phyloP scores from a whole-genome alignment of 2,797 vertebrate genomes.

The Pipistrellus pygmaeus region DNA sequence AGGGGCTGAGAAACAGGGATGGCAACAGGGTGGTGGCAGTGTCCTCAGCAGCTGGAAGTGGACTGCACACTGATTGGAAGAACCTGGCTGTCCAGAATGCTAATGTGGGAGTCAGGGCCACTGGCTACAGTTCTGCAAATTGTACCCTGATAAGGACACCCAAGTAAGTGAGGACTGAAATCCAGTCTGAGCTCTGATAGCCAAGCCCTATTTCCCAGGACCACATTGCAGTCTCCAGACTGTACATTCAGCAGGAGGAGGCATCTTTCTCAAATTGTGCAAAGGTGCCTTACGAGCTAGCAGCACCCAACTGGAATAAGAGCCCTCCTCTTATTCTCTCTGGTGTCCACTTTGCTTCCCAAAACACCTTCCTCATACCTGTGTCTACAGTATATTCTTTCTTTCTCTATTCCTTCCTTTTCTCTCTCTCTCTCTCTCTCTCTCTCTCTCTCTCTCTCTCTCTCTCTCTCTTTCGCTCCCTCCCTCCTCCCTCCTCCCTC shows the following conservation, averaged over 20 bases:
- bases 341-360: conserved; percentile 7
- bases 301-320: neutral
- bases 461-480: too few relatives aligned
- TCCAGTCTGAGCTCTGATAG: neutral
- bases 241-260: neutral
- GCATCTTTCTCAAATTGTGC: neutral
- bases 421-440: too few relatives aligned
- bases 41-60: neutral
- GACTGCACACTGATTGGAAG: conserved; percentile 3
- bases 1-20: neutral
- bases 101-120: neutral
- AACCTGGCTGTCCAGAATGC: neutral
- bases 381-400: neutral
- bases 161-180: neutral
- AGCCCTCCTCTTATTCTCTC: neutral
- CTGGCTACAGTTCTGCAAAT: neutral
- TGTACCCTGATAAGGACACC: neutral
- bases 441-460: too few relatives aligned
- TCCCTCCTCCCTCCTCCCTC: too few relatives aligned
- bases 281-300: neutral
- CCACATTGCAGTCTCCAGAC: neutral
- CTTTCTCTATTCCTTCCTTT: too few relatives aligned
- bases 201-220: neutral
- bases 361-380: neutral
- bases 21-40: neutral